phyloP scores from a whole-genome alignment of 1,140 invertebrate species.

The Andrena cerasifolii region DNA sequence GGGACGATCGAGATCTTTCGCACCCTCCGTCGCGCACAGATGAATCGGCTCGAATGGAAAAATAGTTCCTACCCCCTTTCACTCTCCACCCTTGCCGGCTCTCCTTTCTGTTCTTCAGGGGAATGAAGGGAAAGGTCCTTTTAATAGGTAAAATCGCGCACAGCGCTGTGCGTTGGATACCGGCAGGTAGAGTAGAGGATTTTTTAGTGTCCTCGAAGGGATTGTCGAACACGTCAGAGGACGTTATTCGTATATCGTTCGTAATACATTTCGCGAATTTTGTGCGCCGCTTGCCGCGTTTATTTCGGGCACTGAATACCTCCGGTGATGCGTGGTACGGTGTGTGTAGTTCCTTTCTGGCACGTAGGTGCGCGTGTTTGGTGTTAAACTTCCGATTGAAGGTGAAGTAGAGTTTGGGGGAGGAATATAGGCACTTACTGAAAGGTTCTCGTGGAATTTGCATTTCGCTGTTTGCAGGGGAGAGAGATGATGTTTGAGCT shows the following conservation, averaged over 20 bases:
- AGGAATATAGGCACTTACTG: too few species aligned
- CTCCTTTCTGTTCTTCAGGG: too few species aligned
- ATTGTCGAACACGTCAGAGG: constrained; percentile 5
- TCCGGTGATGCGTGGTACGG: neutral
- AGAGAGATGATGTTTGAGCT: constrained; percentile 15
- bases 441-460: neutral
- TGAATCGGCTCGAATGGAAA: constrained; percentile 7
- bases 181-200: neutral
- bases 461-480: neutral
- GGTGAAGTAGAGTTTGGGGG: neutral
- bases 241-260: constrained; percentile 20
- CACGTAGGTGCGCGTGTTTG: neutral
- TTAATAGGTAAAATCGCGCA: too few species aligned
- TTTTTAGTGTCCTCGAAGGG: neutral
- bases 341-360: neutral
- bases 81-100: neutral
- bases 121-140: neutral
- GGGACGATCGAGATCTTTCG: constrained; percentile 66
- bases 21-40: constrained; percentile 5
- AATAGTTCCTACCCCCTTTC: neutral
- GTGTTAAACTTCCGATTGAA: constrained; percentile 1
- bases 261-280: constrained; percentile 38
- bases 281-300: neutral
- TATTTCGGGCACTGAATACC: constrained; percentile 21
- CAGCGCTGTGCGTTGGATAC: too few species aligned